These are phyloP conservation scores for Trichopria drosophilae DNA, from an alignment of 2,888 invertebrate species.

Conservation along the genomic window DNA sequence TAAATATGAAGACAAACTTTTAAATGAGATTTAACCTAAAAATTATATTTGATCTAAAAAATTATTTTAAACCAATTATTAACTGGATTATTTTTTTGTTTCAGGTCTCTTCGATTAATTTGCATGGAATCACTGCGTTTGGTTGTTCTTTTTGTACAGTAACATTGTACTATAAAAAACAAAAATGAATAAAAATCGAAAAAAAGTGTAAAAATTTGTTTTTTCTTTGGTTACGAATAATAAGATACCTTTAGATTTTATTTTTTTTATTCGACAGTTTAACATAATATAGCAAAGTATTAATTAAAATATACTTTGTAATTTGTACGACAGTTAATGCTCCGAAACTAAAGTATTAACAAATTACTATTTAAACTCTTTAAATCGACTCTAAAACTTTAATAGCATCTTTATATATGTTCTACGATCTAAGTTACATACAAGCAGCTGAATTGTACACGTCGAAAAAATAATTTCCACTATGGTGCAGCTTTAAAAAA, in stretches of 20 bases:
- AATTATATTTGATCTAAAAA: constrained; percentile 13
- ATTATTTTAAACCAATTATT: constrained; percentile 41
- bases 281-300: no score
- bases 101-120: constrained; percentile 77
- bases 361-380: no score
- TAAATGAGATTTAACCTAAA: constrained; percentile 42
- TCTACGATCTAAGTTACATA: constrained; percentile 22
- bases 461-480: constrained; percentile 27
- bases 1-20: constrained; percentile 36
- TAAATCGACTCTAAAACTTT: background rate
- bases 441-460: constrained; percentile 19
- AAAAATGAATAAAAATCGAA: constrained; percentile 32
- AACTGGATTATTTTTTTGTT: constrained; percentile 58
- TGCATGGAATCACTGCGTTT: constrained; percentile 24
- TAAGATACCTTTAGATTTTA: no score
- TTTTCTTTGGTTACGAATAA: no score
- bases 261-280: no score
- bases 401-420: no score
- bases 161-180: constrained; percentile 52
- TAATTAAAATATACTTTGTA: no score
- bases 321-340: no score
- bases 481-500: no score
- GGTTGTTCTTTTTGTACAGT: constrained; percentile 50
- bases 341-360: no score
- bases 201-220: no score